Evolutionary conservation across 2,113 vertebrate species (phyloP), one percentile per base, ranked within the genome.

Genomic region (Antigone vipio): DNA sequence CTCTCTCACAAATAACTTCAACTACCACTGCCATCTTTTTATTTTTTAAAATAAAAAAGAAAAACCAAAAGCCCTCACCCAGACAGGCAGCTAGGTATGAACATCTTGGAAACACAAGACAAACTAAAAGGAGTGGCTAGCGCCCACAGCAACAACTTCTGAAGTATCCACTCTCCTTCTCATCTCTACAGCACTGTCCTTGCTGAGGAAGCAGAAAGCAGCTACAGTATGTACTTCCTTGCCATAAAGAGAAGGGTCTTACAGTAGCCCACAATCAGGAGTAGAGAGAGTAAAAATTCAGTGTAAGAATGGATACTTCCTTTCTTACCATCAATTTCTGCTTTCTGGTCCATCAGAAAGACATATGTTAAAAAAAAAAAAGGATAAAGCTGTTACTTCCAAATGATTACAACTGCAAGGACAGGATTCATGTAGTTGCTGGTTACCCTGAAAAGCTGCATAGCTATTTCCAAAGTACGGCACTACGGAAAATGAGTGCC

Each of bases 11-110:
- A 93, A 15, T 42, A 72, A 59, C 6, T 75, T 74, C 32, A 72
- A 32, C 55, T 52, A 38, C 45, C 24, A 47, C 24, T 21, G 23
- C 52, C 8, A 5, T 15, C 4, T 12, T 55, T 5, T 38, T 7
- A 52, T 42, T 42, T 42, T 42, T 66, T n/a, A 45, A 50, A 38
- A 67, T 75, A 47, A 3, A 53, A 35, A 55, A 55, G 4, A 74
- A 40, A 55, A 38, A 10, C 0, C 29, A 4, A 47, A 58, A 1
- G 3, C 8, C 9, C 4, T 38, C 12, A 38, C 10, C 6, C 10
- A 23, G 12, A 30, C 66, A 72, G 14, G 38, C 32, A 72, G 47
- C n/a, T 45, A 78, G 16, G 12, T 59, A 40, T 2, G 63, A 47
- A 11, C 16, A 59, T 27, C 5, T 24, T 50, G 19, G 32, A 92